Evolutionary conservation across 2,888 invertebrate genomes (phyloP).

Genomic region (Aspidapion aeneum): DNA sequence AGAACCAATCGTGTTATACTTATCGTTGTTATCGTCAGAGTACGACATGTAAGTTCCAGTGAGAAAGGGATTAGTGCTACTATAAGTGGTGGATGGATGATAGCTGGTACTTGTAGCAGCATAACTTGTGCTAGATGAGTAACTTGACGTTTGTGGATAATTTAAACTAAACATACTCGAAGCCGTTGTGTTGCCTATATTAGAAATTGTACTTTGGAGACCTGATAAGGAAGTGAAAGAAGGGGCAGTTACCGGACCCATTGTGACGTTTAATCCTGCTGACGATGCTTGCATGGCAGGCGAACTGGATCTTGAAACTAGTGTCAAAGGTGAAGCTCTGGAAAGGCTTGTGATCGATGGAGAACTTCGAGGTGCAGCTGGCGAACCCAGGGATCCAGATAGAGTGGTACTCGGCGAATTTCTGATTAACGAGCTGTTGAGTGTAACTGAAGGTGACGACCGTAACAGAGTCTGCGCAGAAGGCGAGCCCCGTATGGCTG

Average conservation of each 20-base stretch:
- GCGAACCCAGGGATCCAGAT: constrained; percentile 26
- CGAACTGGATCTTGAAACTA: constrained; percentile 42
- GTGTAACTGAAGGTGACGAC: constrained; percentile 41
- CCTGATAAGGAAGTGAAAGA: constrained; percentile 40
- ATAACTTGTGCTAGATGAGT: constrained; percentile 32
- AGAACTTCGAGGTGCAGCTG: constrained; percentile 36
- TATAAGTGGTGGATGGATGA: constrained; percentile 42
- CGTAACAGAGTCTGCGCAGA: constrained; percentile 46
- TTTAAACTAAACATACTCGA: constrained; percentile 38
- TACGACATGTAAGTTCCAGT: constrained; percentile 48
- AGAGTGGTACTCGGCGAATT: constrained; percentile 33
- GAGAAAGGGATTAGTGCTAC: constrained; percentile 61
- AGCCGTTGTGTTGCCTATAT: constrained; percentile 40
- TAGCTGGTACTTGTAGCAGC: constrained; percentile 30
- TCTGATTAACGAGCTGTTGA: constrained; percentile 35
- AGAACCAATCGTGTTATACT: constrained; percentile 45
- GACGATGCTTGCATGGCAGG: constrained; percentile 55
- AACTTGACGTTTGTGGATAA: constrained; percentile 27
- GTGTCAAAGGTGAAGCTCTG: constrained; percentile 47
- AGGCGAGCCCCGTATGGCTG: constrained; percentile 49
- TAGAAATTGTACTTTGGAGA: constrained; percentile 39
- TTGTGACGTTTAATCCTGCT: constrained; percentile 60
- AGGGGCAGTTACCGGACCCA: constrained; percentile 49
- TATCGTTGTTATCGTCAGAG: constrained; percentile 40
- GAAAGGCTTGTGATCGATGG: constrained; percentile 44